A percentile compares a stretch with the other conserved stretches of the same genome.
phyloP scores from a whole-genome alignment of 2,113 vertebrate species.

The Menura novaehollandiae region DNA sequence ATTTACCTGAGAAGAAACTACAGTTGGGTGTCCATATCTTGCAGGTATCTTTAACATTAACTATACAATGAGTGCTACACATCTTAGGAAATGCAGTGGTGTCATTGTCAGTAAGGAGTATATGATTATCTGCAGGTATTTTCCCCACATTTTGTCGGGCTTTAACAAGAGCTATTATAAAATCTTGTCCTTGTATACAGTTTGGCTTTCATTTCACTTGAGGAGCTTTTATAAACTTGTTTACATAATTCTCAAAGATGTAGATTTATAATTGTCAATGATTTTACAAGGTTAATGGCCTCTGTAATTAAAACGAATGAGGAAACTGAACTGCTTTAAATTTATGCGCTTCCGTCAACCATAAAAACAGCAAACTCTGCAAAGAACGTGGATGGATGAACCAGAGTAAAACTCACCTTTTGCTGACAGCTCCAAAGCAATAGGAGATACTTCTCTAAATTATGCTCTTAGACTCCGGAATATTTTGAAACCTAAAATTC shows the following conservation, averaged over 20 bases:
- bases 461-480: background rate
- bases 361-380: background rate
- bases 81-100: background rate
- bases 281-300: slow-evolving; percentile 26
- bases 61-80: background rate
- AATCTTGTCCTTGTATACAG: background rate
- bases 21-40: background rate
- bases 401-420: background rate
- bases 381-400: background rate
- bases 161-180: background rate
- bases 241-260: background rate
- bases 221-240: background rate
- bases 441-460: background rate
- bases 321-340: background rate
- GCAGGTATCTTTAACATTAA: background rate
- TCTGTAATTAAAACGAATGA: slow-evolving; percentile 6
- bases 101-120: background rate
- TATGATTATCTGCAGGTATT: background rate
- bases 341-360: background rate
- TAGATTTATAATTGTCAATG: background rate
- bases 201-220: background rate
- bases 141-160: background rate
- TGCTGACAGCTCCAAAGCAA: background rate
- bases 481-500: background rate
- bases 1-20: background rate